Conservation (phyloP, 2,113 vertebrate species). For the Hyla sarda region DNA sequence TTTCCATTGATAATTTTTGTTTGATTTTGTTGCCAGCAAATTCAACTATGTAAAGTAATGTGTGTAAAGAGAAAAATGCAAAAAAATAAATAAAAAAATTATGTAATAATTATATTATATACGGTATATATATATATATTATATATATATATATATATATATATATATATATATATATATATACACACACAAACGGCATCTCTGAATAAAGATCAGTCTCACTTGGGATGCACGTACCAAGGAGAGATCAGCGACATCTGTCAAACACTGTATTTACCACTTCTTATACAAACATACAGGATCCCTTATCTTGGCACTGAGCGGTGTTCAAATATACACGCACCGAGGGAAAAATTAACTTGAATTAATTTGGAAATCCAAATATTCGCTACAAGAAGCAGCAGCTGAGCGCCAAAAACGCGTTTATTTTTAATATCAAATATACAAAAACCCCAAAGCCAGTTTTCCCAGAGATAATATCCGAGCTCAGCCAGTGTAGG, state of each 20-base stretch:
- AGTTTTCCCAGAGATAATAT: neutral
- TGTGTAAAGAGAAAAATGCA: no score
- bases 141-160: no score
- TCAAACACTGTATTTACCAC: conserved; percentile 37
- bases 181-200: no score
- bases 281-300: conserved; percentile 35
- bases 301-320: conserved; percentile 6
- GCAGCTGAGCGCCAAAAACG: neutral
- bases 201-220: conserved; percentile 44
- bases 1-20: no score
- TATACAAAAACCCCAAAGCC: neutral
- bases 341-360: conserved; percentile 24
- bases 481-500: neutral
- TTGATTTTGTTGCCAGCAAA: no score
- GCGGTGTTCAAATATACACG: conserved; percentile 19
- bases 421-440: neutral
- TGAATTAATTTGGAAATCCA: conserved; percentile 33
- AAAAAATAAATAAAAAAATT: no score
- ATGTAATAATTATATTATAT: no score
- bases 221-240: conserved; percentile 23
- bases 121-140: no score
- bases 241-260: conserved; percentile 27
- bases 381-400: neutral
- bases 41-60: no score
- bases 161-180: no score